These are phyloP conservation scores for Standfussiana lucernea DNA, from an alignment of 2,888 invertebrate genomes.

Conservation along the genomic window DNA sequence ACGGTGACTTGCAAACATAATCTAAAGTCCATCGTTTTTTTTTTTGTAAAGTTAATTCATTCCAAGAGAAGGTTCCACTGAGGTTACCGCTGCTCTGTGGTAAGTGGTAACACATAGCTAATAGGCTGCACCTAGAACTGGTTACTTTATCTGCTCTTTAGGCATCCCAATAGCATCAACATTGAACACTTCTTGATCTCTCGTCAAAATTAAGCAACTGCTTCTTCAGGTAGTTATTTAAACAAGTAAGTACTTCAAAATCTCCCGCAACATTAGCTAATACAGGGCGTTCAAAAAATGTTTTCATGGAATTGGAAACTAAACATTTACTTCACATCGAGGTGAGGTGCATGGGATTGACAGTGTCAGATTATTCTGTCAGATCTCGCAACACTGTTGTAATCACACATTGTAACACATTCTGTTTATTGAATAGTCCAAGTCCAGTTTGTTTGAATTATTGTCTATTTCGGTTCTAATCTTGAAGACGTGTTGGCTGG, in stretches of 20 bases:
- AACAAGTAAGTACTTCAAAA: background rate
- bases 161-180: background rate
- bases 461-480: constrained; percentile 49
- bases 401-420: constrained; percentile 32
- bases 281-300: constrained; percentile 9
- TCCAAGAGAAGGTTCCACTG: background rate
- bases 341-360: constrained; percentile 36
- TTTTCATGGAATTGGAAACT: constrained; percentile 26
- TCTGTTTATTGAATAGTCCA: constrained; percentile 40
- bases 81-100: background rate
- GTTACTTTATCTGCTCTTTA: background rate
- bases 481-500: constrained; percentile 35
- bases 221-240: background rate
- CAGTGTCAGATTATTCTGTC: constrained; percentile 36
- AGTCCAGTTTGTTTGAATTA: constrained; percentile 39
- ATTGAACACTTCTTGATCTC: background rate
- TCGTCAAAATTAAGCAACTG: background rate
- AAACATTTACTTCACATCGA: constrained; percentile 40
- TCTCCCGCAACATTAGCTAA: background rate
- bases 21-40: background rate
- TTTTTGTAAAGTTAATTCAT: background rate
- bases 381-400: constrained; percentile 19
- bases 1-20: background rate
- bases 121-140: background rate
- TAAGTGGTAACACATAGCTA: background rate